Evolutionary conservation across 1,140 invertebrate species (phyloP).

Genomic region (Drosophila lowei): DNA sequence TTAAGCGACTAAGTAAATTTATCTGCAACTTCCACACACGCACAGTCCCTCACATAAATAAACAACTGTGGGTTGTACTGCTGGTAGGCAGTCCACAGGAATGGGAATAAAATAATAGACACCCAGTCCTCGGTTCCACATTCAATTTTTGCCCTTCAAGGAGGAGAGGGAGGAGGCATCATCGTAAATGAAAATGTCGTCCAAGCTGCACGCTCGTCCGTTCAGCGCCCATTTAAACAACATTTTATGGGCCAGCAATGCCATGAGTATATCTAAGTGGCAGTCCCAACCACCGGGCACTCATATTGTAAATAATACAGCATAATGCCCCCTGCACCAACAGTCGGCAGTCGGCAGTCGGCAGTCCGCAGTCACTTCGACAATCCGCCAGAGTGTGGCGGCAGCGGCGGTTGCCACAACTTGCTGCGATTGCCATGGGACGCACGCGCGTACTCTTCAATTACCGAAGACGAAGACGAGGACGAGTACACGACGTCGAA

Average conservation of each 20-base stretch:
- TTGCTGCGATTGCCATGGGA: conserved; percentile 51
- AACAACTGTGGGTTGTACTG: conserved; percentile 53
- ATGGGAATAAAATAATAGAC: conserved; percentile 77
- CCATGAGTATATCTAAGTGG: conserved; percentile 33
- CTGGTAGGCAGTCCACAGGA: conserved; percentile 14
- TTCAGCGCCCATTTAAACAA: conserved; percentile 49
- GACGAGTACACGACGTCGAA: background rate
- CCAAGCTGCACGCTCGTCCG: conserved; percentile 54
- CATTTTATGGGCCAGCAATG: conserved; percentile 59
- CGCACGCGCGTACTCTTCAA: conserved; percentile 71
- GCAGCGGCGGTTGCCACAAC: conserved; percentile 9
- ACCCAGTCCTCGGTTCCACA: conserved; percentile 22
- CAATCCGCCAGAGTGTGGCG: conserved; percentile 55
- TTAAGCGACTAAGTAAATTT: conserved; percentile 70
- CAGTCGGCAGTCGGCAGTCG: background rate
- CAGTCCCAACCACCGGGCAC: conserved; percentile 22
- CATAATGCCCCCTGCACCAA: conserved; percentile 35
- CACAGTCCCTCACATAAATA: conserved; percentile 75
- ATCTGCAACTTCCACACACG: conserved; percentile 66
- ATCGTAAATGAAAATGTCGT: conserved; percentile 77
- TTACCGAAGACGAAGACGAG: conserved; percentile 43
- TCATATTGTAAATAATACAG: conserved; percentile 78
- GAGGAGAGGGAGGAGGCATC: background rate
- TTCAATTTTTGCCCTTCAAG: conserved; percentile 39
- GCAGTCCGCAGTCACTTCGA: conserved; percentile 4